Evolutionary conservation across 53 echinoderm and acorn worm genomes (phyloP).

Genomic region (Luidia sarsii): DNA sequence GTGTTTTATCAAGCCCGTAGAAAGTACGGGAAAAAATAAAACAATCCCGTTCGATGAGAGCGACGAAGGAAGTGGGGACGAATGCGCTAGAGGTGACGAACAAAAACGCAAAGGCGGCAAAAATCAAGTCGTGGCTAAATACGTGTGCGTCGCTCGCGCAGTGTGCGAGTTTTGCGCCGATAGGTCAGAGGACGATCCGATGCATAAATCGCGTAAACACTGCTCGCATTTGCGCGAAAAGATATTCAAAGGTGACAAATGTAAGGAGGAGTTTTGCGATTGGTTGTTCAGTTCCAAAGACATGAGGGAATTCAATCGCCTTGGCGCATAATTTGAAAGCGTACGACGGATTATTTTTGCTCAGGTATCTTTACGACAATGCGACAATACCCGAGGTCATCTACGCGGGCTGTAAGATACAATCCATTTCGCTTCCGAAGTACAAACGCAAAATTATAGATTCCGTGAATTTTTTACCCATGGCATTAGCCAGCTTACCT

Average conservation of each 20-base stretch:
- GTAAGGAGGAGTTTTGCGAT: constrained; percentile 22
- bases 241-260: constrained; percentile 14
- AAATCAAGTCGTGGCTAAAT: background rate
- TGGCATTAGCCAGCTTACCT: constrained; percentile 44
- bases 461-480: constrained; percentile 62
- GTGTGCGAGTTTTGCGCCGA: constrained; percentile 12
- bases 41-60: background rate
- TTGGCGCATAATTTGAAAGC: constrained; percentile 26
- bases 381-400: constrained; percentile 44
- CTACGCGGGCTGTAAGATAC: constrained; percentile 41
- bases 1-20: background rate
- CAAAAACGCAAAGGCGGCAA: background rate
- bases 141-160: constrained; percentile 7
- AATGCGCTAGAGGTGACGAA: no score
- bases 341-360: constrained; percentile 20
- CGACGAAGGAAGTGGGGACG: background rate
- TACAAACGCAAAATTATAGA: constrained; percentile 51
- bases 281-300: constrained; percentile 5
- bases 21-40: background rate
- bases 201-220: background rate
- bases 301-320: background rate
- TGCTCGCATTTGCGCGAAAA: background rate
- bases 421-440: background rate
- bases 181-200: background rate
- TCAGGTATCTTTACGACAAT: constrained; percentile 1